Evolutionary conservation across 2,888 invertebrate species (phyloP).

Genomic region (Troglohyphantes excavatus): DNA sequence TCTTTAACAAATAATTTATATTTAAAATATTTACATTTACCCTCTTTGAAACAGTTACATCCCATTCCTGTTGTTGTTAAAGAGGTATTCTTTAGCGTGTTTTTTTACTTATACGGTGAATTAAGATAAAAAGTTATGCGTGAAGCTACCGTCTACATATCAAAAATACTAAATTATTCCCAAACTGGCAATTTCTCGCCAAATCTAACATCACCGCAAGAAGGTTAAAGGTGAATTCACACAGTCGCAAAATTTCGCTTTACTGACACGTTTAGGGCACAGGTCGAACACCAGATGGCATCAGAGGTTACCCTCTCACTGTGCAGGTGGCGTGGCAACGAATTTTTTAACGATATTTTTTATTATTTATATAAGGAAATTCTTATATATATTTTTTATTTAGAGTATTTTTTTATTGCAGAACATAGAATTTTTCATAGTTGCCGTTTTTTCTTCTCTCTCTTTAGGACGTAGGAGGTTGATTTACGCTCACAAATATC

Average conservation of each 20-base stretch:
- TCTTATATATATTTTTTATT: constrained; percentile 6
- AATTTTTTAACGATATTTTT: constrained; percentile 61
- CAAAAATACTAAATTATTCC: too few relatives aligned
- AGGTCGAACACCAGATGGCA: constrained; percentile 74
- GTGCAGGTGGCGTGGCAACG: constrained; percentile 57
- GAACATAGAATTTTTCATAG: constrained; percentile 10
- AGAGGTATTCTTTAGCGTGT: too few relatives aligned
- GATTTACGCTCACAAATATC: constrained; percentile 13
- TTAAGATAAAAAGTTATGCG: too few relatives aligned
- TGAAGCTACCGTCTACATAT: too few relatives aligned
- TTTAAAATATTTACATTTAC: too few relatives aligned
- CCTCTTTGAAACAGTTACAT: too few relatives aligned
- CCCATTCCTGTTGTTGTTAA: too few relatives aligned
- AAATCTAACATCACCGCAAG: constrained; percentile 19
- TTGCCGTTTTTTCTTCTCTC: not conserved
- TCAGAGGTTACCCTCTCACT: constrained; percentile 39
- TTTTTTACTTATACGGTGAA: too few relatives aligned
- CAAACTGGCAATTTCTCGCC: constrained; percentile 21
- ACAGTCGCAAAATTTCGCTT: constrained; percentile 53
- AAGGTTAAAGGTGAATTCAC: constrained; percentile 46
- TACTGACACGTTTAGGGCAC: constrained; percentile 64
- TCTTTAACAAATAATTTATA: too few relatives aligned
- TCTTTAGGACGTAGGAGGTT: constrained; percentile 27
- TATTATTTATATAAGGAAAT: not conserved
- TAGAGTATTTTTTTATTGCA: constrained; percentile 29